Evolutionary conservation across 2,113 vertebrate genomes (phyloP).

Genomic region (Oryzias curvinotus): DNA sequence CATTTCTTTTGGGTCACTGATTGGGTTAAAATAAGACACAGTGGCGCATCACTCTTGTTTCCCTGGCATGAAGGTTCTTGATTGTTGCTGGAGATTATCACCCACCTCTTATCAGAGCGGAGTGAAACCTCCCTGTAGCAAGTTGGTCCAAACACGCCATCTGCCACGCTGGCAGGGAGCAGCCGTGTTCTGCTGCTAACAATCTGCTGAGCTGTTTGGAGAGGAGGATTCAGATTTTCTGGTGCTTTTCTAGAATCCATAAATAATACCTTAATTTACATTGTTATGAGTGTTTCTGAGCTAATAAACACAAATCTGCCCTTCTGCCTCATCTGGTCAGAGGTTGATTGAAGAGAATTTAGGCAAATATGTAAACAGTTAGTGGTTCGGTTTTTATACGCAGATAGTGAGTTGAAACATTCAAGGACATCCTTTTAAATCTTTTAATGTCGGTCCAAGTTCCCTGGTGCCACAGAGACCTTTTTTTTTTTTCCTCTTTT

Average conservation of each 20-base stretch:
- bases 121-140: conserved; percentile 43
- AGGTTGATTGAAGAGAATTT: neutral
- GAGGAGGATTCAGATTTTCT: conserved; percentile 21
- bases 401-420: neutral
- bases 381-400: neutral
- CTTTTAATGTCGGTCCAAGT: neutral
- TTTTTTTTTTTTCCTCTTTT: conserved; percentile 7
- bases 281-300: neutral
- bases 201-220: conserved; percentile 27
- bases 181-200: conserved; percentile 32
- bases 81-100: conserved; percentile 50
- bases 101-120: conserved; percentile 43
- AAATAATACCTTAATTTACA: conserved; percentile 3
- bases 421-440: no score
- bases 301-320: neutral
- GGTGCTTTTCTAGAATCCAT: neutral
- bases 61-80: conserved; percentile 17
- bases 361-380: neutral
- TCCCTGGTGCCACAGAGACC: neutral
- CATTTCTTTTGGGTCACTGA: conserved; percentile 2
- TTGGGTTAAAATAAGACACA: neutral
- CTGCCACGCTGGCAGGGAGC: conserved; percentile 56
- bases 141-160: conserved; percentile 44
- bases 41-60: neutral
- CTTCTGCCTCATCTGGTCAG: neutral